A percentile compares a stretch with the other conserved stretches of the same genome.
These are phyloP conservation scores for Chydorus sphaericus DNA, from an alignment of 2,888 invertebrate species.

Conservation along the genomic window DNA sequence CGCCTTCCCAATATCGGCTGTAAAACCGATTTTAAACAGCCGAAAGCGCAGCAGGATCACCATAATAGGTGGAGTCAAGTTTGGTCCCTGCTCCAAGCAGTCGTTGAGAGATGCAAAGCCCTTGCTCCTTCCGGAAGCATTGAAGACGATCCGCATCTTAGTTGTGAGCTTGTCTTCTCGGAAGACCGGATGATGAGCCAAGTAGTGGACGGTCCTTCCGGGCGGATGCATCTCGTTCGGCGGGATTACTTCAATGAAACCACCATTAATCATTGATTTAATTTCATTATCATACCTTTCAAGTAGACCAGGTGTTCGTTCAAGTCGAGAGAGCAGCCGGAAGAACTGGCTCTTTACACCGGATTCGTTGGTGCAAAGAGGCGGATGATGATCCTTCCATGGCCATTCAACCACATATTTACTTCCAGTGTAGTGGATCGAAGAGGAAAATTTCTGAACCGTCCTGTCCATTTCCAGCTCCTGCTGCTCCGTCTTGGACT, in stretches of 20 bases:
- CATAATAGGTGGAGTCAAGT: background rate
- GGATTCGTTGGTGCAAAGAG: background rate
- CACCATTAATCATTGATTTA: background rate
- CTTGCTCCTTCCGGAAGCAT: background rate
- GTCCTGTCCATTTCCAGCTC: too few relatives aligned
- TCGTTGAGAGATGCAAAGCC: background rate
- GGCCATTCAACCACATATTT: background rate
- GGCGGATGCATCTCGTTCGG: background rate
- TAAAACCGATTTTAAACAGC: background rate
- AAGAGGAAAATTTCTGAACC: background rate
- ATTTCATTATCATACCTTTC: background rate
- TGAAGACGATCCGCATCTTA: background rate
- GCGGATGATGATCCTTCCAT: background rate
- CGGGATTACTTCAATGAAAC: background rate
- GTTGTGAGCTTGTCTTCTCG: slow-evolving; percentile 3
- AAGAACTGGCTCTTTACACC: background rate
- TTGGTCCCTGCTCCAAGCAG: background rate
- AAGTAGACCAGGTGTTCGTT: background rate
- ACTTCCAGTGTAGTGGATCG: background rate
- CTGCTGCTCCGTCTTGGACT: too few relatives aligned
- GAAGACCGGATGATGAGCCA: background rate
- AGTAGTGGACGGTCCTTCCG: background rate
- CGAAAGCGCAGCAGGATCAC: background rate
- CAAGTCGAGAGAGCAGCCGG: background rate
- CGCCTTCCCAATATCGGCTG: background rate